Base-by-base conservation (phyloP, 1,140 invertebrate genomes). In the Oscheius sp. region DNA sequence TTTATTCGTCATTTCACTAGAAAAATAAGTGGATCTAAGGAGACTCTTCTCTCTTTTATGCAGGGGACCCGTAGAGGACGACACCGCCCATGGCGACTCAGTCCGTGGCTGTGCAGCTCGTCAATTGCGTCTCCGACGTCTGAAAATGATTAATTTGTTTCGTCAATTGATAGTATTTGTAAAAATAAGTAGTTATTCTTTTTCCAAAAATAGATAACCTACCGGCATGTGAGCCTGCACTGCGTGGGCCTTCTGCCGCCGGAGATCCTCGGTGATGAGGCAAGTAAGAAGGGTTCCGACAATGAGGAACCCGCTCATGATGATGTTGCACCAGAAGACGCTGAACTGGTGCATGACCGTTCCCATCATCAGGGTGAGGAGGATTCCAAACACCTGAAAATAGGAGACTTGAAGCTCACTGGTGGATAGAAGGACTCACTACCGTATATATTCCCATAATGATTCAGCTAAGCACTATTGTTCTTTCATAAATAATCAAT, bases 331-430 rank as follows among this genome's bases (percentile, higher is more conserved):
- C 35, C 65, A 77, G 46, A 82, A 77, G 3, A 80, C 78, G 29
- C 34, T 46, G 15, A 78, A 52, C 0, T 18, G 31, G 18, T 68
- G 35, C 32, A 55, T 72, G 45, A 89, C 78, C 7, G 85, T 80
- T 31, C 87, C 80, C 79, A 87, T 87, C 0, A 85, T 79, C 34
- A 87, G 78, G 0, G 92, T 94, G 74, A 93, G 90, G 2, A 88
- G 82, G 29, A 94, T 91, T 20, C 93, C 93, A 85, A 93, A 94
- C 2, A 74, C 49, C 69, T 70, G 55, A 18, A 70, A 62, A 63
- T n/a, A n/a, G n/a, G n/a, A n/a, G n/a, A n/a, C n/a, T 20, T 13
- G 20, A 13, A 45, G 42, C 13, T 13, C 13, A 45, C 13, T 13
- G 42, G 20, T n/a, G 20, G 42, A 13, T 13, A 45, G 42, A 13